Evolutionary conservation across 2,113 vertebrate species (phyloP).

Genomic region (Archocentrus centrarchus): DNA sequence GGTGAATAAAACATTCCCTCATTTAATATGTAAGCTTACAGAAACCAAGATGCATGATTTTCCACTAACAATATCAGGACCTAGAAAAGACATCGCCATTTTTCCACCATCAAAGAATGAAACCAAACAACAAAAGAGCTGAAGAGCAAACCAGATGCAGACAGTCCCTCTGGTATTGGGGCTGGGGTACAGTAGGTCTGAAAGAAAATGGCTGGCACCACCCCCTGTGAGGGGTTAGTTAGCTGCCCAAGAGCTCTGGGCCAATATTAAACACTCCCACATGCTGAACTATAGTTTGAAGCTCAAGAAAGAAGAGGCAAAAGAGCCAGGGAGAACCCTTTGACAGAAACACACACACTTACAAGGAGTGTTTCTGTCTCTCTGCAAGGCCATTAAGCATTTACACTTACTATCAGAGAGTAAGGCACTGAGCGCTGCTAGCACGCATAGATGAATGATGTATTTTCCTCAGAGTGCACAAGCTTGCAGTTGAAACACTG

Average conservation of each 20-base stretch:
- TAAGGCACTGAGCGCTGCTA: slow-evolving; percentile 31
- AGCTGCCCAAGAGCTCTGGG: slow-evolving; percentile 20
- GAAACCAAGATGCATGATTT: background rate
- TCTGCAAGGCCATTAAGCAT: slow-evolving; percentile 45
- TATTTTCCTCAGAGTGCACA: slow-evolving; percentile 36
- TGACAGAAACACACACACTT: background rate
- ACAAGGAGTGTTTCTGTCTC: slow-evolving; percentile 8
- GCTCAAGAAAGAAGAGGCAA: background rate
- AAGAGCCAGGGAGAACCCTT: background rate
- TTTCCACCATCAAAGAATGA: background rate
- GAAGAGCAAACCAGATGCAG: slow-evolving; percentile 19
- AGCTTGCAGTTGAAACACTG: slow-evolving; percentile 7
- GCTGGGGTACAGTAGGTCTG: slow-evolving; percentile 30
- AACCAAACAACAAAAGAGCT: slow-evolving; percentile 6
- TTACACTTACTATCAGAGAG: slow-evolving; percentile 29
- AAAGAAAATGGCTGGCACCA: slow-evolving; percentile 39
- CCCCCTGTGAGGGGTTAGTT: slow-evolving; percentile 20
- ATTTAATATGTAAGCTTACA: background rate
- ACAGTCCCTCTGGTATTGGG: slow-evolving; percentile 34
- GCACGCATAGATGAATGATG: slow-evolving; percentile 46
- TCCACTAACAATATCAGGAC: background rate
- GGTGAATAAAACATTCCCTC: background rate
- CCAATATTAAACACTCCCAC: slow-evolving; percentile 55
- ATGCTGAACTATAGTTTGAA: slow-evolving; percentile 30
- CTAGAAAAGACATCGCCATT: background rate